Evolutionary conservation across 2,797 vertebrate species (phyloP), one percentile per base, ranked within the genome.

Genomic region (Argyrosomus regius): DNA sequence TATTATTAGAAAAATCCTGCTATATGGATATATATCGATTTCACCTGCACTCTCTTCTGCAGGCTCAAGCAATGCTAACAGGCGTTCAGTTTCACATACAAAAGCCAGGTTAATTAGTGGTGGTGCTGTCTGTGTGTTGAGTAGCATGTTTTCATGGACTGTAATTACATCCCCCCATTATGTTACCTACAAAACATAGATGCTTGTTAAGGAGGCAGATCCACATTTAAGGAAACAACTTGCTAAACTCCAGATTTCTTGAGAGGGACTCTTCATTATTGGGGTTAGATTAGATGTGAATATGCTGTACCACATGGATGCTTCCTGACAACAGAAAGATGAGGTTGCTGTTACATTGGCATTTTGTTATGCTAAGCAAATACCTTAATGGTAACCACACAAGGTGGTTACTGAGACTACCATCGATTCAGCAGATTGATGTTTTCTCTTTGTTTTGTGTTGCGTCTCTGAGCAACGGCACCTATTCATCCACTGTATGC

Each of bases 101-200:
- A 81, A 77, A 80, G 57, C 58, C 16, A 61, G 71, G 82, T 68
- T 80, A 74, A 87, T 83, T 83, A 61, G 22, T 46, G 52, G 35
- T 60, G 62, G 2, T 68, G 22, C 43, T 76, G 57, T 39, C 3
- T 75, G 62, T 81, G 31, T 49, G 39, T 8, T 50, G 22, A 28
- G 49, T 71, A 69, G 26, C 22, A 58, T 68, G 72, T 68, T 80
- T 82, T n/a, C 35, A 17, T 73, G 59, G 64, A 78, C 48, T 67
- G 12, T 77, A 72, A 86, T 81, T 79, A 78, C 20, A 48, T 17
- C 10, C 3, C 24, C 24, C 56, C 20, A 59, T 76, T 75, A 74
- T 50, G 31, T 31, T 50, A 64, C 48, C 18, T 65, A n/a, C 24
- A 52, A n/a, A 67, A 64, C 45, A 60, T 17, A 56, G 64, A 63